These are phyloP conservation scores for Parambassis ranga DNA, from an alignment of 2,797 vertebrate species.

Conservation along the genomic window DNA sequence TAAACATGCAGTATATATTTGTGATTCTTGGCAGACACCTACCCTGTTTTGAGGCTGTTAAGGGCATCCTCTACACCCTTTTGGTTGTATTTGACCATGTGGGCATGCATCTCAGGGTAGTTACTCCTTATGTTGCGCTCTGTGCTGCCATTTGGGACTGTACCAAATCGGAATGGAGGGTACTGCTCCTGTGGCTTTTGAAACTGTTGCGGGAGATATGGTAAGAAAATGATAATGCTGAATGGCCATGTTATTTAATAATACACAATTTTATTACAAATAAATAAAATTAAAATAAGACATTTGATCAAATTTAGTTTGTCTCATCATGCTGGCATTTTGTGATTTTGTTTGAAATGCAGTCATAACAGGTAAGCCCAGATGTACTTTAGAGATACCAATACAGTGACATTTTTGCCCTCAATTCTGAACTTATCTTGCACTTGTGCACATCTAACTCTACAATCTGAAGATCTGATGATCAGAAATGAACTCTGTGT, in stretches of 20 bases:
- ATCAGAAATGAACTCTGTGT: conserved; percentile 26
- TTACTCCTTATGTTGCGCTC: conserved; percentile 98
- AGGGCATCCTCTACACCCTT: conserved; percentile 96
- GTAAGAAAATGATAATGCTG: background rate
- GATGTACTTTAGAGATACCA: background rate
- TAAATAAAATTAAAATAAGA: no score
- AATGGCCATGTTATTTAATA: background rate
- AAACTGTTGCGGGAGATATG: conserved; percentile 79
- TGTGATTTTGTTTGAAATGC: background rate
- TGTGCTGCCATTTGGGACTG: conserved; percentile 97
- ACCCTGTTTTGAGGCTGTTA: conserved; percentile 97
- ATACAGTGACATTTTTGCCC: conserved; percentile 14
- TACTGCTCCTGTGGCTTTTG: conserved; percentile 98
- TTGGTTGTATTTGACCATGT: conserved; percentile 99
- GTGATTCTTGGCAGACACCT: conserved; percentile 25
- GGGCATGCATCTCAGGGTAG: conserved; percentile 97
- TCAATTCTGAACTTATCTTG: conserved; percentile 42
- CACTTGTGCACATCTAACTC: conserved; percentile 15
- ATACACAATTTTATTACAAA: no score
- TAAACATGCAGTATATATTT: background rate
- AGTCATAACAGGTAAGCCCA: no score
- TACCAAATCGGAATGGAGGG: conserved; percentile 96
- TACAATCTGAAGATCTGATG: conserved; percentile 18
- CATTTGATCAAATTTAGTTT: background rate
- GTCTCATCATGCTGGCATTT: background rate